Evolutionary conservation across 2,797 vertebrate genomes (phyloP).

Genomic region (Molossus molossus): DNA sequence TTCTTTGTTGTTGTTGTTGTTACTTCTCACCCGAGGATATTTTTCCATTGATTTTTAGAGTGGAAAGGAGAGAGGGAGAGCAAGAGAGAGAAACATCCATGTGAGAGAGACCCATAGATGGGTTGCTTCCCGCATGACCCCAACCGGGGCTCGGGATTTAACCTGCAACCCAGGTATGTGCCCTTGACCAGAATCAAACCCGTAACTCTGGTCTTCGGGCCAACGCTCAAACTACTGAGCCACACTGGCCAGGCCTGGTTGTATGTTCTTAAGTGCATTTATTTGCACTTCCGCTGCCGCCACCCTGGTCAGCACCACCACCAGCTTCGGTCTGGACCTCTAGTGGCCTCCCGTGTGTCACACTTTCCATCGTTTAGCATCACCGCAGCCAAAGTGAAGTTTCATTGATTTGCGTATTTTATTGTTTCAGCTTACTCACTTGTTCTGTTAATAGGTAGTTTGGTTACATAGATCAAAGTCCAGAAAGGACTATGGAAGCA

Average conservation of each 20-base stretch:
- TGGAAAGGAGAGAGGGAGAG: too few species aligned
- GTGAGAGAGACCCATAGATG: neutral
- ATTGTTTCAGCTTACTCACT: neutral
- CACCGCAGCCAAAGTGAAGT: neutral
- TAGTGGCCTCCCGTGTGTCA: neutral
- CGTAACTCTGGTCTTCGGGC: too few species aligned
- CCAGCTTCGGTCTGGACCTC: neutral
- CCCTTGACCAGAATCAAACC: too few species aligned
- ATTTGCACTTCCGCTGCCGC: neutral
- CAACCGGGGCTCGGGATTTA: neutral
- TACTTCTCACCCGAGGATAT: too few species aligned
- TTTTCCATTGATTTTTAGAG: too few species aligned
- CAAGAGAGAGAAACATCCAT: neutral
- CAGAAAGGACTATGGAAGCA: neutral
- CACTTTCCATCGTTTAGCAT: neutral
- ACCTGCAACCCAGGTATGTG: neutral
- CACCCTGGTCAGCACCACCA: neutral
- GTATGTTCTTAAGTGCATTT: neutral
- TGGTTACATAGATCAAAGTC: conserved; percentile 16
- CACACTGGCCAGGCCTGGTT: neutral
- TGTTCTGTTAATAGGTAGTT: conserved; percentile 42
- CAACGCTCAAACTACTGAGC: too few species aligned
- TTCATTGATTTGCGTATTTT: conserved; percentile 5
- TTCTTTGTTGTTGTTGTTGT: too few species aligned
- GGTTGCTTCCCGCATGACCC: neutral